Base-by-base conservation (phyloP, 1,140 invertebrate species). In the Drosophila lacertosa region DNA sequence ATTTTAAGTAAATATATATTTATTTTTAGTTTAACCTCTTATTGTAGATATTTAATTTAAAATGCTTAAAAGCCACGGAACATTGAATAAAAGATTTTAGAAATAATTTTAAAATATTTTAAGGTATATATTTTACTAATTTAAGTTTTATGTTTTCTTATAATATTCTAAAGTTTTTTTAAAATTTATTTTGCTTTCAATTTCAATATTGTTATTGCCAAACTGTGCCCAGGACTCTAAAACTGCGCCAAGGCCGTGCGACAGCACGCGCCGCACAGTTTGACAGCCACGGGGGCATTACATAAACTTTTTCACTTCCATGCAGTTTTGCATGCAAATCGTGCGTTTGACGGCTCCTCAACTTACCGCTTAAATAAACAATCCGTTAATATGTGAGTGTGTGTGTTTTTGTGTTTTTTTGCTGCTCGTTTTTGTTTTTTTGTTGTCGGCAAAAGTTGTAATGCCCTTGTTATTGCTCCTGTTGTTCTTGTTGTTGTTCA, bases 161-260 rank as follows among this genome's bases (percentile, higher is more conserved):
- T 22, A 26, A 26, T 4, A 9, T 9, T 20, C 20, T 20, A 20
- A 20, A 42, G 20, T 4, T 18, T 20, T 40, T 39, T 18, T 16
- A 10, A 7, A 9, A 26, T 47, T n/a, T 11, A 48, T 1, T 32
- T 45, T 45, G 1, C n/a, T 74, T 53, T 76, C 63, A 78, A 69
- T 60, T 53, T 50, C 10, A 48, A 18, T 40, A 22, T 13, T 4
- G 10, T 22, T 22, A 6, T 26, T 35, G 11, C 10, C 20, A 35
- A 37, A 44, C 50, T 53, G 48, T 53, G 50, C 7, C 0, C 72
- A 65, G 44, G 62, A 63, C 48, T 55, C 29, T 69, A 3, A 59
- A 74, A 71, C 67, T 59, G 48, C 71, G 39, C 45, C 71, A 74
- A 82, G 79, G 79, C 78, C 77, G 48, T 16, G 54, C 51, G 35